phyloP scores from a whole-genome alignment of 2,113 vertebrate species.

The Barnardius zonarius region DNA sequence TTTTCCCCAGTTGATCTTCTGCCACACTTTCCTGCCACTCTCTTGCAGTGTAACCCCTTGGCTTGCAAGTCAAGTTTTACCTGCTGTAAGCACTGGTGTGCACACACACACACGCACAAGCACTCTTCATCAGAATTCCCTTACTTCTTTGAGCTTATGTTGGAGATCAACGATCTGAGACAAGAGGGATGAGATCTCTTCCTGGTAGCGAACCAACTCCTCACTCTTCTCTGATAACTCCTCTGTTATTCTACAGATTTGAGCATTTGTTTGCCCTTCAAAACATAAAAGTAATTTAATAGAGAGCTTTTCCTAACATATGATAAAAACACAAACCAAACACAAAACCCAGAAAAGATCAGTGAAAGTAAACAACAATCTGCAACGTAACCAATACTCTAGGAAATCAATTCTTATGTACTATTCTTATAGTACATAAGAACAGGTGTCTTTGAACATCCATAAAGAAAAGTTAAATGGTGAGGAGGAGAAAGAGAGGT shows the following conservation, averaged over 20 bases:
- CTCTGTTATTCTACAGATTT: constrained; percentile 89
- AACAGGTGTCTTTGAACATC: neutral
- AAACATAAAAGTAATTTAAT: neutral
- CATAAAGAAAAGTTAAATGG: neutral
- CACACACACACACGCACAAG: fast-evolving
- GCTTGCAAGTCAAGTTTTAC: neutral
- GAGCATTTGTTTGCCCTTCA: constrained; percentile 91
- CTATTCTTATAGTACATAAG: neutral
- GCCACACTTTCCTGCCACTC: neutral
- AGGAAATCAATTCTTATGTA: neutral
- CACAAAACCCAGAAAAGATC: neutral
- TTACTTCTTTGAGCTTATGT: constrained; percentile 89
- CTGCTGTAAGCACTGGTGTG: neutral
- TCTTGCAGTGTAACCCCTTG: neutral
- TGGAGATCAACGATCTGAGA: constrained; percentile 95
- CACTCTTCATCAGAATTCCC: neutral
- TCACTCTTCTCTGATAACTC: constrained; percentile 90
- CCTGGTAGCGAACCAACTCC: constrained; percentile 88
- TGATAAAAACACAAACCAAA: neutral
- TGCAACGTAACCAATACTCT: neutral
- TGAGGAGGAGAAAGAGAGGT: neutral
- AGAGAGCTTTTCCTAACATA: neutral
- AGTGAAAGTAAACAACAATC: neutral
- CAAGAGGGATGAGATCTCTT: constrained; percentile 92
- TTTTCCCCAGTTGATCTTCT: neutral